A percentile compares a stretch with the other conserved stretches of the same genome.
These are phyloP conservation scores for Dasyurus viverrinus DNA, from an alignment of 2,113 vertebrate species.

Conservation along the genomic window DNA sequence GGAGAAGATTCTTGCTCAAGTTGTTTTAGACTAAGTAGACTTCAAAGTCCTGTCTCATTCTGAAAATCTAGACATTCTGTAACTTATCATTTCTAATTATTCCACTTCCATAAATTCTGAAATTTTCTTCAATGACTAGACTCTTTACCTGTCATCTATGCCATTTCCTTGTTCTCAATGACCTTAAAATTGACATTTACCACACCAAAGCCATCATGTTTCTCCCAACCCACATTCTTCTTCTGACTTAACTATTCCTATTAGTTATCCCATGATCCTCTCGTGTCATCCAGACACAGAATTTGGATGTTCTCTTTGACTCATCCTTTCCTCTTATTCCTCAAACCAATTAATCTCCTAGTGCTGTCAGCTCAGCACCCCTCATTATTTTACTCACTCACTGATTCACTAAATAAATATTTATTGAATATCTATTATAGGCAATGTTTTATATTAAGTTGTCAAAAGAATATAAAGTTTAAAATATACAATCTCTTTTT, in stretches of 20 bases:
- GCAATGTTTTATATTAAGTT: neutral
- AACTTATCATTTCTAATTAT: neutral
- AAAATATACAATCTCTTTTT: neutral
- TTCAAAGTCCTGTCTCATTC: neutral
- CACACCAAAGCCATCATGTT: neutral
- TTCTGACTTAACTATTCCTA: neutral
- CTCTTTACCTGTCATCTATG: neutral
- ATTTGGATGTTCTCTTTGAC: neutral
- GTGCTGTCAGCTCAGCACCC: neutral
- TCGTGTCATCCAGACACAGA: neutral
- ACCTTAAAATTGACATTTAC: neutral
- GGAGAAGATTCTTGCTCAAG: neutral
- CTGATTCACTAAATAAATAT: neutral
- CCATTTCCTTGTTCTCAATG: neutral
- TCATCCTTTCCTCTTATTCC: neutral
- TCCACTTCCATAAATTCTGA: neutral
- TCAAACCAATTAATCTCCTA: neutral
- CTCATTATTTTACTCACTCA: neutral
- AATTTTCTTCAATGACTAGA: slow-evolving; percentile 3
- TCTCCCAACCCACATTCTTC: neutral
- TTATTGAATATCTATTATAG: neutral
- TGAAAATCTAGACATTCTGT: neutral
- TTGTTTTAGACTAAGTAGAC: neutral
- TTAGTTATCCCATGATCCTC: neutral
- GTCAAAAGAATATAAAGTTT: neutral